A percentile compares a stretch with the other conserved stretches of the same genome.
Conservation (phyloP, 1,140 invertebrate species). For the Scaptomyza graminum region DNA sequence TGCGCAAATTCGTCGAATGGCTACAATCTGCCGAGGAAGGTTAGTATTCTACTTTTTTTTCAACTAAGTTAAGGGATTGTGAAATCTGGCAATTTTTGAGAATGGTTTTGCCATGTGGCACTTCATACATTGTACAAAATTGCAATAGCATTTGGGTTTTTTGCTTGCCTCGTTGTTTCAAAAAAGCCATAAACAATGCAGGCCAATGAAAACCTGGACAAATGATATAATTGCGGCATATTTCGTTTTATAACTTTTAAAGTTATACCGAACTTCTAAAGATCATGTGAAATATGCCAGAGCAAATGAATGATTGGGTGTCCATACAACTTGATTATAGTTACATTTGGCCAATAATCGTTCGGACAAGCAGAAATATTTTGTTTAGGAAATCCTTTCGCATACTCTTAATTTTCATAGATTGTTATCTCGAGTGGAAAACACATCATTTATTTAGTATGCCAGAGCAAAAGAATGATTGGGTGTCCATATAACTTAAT, state of each 20-base stretch:
- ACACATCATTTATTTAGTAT: slow-evolving; percentile 33
- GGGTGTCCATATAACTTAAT: slow-evolving; percentile 71
- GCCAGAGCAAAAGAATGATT: slow-evolving; percentile 68
- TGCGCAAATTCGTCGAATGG: slow-evolving; percentile 99
- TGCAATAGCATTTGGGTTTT: slow-evolving; percentile 74
- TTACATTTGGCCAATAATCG: slow-evolving; percentile 70
- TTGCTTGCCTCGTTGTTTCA: slow-evolving; percentile 78
- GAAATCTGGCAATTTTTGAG: slow-evolving; percentile 41
- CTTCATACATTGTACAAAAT: slow-evolving; percentile 67
- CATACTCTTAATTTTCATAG: slow-evolving; percentile 3
- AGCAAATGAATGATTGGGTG: slow-evolving; percentile 74
- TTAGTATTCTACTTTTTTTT: slow-evolving; percentile 56
- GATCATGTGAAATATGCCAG: slow-evolving; percentile 56
- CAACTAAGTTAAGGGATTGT: not conserved
- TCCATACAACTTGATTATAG: slow-evolving; percentile 68
- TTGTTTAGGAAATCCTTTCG: not conserved
- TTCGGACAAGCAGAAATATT: slow-evolving; percentile 28
- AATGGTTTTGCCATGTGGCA: slow-evolving; percentile 41
- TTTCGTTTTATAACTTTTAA: slow-evolving; percentile 45
- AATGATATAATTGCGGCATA: slow-evolving; percentile 3
- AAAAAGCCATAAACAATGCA: slow-evolving; percentile 43
- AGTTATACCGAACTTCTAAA: slow-evolving; percentile 35
- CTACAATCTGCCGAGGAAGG: slow-evolving; percentile 97
- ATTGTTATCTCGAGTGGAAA: slow-evolving; percentile 3
- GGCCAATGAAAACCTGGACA: slow-evolving; percentile 82